Conservation (phyloP, 2,113 vertebrate species). For the Brachionichthys hirsutus region DNA sequence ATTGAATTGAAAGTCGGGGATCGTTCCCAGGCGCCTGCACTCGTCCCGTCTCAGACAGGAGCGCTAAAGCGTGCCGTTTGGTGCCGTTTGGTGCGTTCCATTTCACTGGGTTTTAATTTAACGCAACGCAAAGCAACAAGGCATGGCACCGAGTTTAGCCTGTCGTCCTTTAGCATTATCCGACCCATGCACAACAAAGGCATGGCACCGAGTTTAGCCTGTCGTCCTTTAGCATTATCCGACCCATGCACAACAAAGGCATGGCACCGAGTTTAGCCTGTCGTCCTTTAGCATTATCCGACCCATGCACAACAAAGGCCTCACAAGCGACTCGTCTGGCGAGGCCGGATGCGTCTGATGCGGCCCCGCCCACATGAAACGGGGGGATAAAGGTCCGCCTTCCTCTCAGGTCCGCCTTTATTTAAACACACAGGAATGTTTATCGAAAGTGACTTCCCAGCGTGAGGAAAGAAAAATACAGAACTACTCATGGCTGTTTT, state of each 20-base stretch:
- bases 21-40: neutral
- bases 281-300: neutral
- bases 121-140: slow-evolving; percentile 15
- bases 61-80: slow-evolving; percentile 1
- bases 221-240: neutral
- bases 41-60: slow-evolving; percentile 1
- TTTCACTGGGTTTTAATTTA: slow-evolving; percentile 36
- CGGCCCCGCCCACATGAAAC: no score
- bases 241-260: no score
- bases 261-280: neutral
- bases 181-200: no score
- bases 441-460: neutral
- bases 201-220: neutral
- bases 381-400: neutral
- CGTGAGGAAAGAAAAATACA: no score
- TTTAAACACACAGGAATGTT: neutral
- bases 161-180: neutral
- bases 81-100: slow-evolving; percentile 35
- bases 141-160: neutral
- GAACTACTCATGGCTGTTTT: no score
- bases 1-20: neutral
- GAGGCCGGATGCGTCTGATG: no score
- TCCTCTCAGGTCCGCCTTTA: neutral
- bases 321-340: no score
- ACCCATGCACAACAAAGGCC: neutral